Conservation (phyloP, 2,888 invertebrate species). For the Cephus runcator region DNA sequence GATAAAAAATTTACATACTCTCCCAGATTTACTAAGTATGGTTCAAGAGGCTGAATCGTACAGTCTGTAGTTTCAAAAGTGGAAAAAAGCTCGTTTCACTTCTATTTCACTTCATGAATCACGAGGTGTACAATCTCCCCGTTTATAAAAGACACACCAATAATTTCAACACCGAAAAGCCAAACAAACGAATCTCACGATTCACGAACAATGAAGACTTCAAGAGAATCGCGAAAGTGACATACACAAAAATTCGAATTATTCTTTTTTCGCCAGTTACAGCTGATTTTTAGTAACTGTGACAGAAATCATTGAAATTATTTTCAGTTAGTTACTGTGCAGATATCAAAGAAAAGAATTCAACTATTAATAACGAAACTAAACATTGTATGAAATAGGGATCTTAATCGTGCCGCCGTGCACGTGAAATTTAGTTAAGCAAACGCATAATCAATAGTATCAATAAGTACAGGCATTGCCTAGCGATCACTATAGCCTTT, state of each 20-base stretch:
- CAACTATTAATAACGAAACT: neutral
- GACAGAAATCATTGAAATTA: neutral
- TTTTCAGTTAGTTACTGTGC: neutral
- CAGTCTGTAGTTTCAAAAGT: neutral
- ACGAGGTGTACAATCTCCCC: neutral
- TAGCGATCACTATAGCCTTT: neutral
- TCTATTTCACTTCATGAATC: too few species aligned
- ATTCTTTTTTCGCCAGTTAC: neutral
- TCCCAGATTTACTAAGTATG: neutral
- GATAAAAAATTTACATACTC: neutral
- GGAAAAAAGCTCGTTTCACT: neutral
- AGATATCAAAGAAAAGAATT: neutral
- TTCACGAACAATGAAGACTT: neutral
- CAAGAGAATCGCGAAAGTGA: neutral
- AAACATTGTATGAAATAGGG: neutral
- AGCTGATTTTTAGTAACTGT: neutral
- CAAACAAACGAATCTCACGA: neutral
- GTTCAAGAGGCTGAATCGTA: neutral
- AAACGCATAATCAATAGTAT: neutral
- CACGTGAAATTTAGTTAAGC: neutral
- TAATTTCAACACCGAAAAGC: neutral
- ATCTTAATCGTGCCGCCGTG: neutral
- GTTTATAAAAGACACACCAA: neutral
- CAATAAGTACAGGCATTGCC: neutral
- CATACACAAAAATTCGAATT: neutral